Conservation (phyloP, 2,888 invertebrate species). For the Mythimna lalbum region DNA sequence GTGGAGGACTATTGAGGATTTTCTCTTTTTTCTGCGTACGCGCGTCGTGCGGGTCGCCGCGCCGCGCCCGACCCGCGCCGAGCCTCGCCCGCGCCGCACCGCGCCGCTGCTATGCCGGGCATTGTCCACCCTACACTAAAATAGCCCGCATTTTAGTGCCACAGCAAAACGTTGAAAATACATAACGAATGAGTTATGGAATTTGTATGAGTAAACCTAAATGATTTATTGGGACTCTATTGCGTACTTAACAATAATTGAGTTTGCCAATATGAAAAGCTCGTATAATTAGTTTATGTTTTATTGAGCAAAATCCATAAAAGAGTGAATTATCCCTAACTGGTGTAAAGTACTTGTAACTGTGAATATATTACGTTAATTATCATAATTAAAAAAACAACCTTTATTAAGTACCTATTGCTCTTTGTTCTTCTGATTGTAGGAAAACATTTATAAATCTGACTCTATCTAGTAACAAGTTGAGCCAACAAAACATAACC, state of each 20-base stretch:
- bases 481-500: not conserved
- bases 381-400: constrained; percentile 21
- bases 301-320: constrained; percentile 49
- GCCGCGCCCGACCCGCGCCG: constrained; percentile 58
- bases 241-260: constrained; percentile 64
- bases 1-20: constrained; percentile 86
- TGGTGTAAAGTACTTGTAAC: constrained; percentile 20
- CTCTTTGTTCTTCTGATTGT: not conserved
- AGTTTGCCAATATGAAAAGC: constrained; percentile 46
- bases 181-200: constrained; percentile 79
- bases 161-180: constrained; percentile 76
- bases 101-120: constrained; percentile 57
- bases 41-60: constrained; percentile 67
- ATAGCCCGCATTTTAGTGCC: constrained; percentile 83
- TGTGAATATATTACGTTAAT: constrained; percentile 38
- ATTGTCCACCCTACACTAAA: constrained; percentile 84
- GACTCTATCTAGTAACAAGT: not conserved
- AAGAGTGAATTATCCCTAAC: constrained; percentile 47
- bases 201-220: constrained; percentile 70
- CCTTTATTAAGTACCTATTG: not conserved
- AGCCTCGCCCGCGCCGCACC: constrained; percentile 33
- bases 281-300: constrained; percentile 58
- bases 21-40: constrained; percentile 82
- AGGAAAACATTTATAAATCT: not conserved
- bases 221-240: constrained; percentile 77